Evolutionary conservation across 2,888 invertebrate genomes (phyloP).

Genomic region (Hirtodrosophila confusa): DNA sequence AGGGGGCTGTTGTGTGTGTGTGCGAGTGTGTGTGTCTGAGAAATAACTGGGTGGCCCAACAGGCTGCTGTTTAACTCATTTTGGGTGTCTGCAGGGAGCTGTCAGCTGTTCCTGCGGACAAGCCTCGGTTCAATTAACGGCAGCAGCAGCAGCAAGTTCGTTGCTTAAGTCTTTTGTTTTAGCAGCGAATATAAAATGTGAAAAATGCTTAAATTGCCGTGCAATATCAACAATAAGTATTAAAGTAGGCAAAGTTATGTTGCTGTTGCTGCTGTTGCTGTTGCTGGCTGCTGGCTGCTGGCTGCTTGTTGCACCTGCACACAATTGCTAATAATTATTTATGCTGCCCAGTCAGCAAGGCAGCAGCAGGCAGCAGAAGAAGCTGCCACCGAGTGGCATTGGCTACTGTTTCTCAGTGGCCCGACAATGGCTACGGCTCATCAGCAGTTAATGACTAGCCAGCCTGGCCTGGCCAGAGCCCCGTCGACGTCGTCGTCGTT

Average conservation of each 20-base stretch:
- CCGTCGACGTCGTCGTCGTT: slow-evolving; percentile 11
- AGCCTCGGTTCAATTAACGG: slow-evolving; percentile 39
- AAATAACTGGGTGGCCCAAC: slow-evolving; percentile 50
- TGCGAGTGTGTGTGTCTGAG: slow-evolving; percentile 26
- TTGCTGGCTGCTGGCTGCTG: slow-evolving; percentile 4
- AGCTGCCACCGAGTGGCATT: slow-evolving; percentile 59
- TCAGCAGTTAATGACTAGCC: slow-evolving; percentile 79
- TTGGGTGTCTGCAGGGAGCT: slow-evolving; percentile 12
- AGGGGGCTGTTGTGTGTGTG: slow-evolving; percentile 29
- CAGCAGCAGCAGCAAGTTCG: slow-evolving; percentile 58
- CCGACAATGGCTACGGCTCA: slow-evolving; percentile 64
- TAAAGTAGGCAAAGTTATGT: slow-evolving; percentile 64
- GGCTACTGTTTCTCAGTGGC: slow-evolving; percentile 67
- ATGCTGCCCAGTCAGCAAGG: slow-evolving; percentile 67
- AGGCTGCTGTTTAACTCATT: slow-evolving; percentile 8
- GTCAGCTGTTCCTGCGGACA: slow-evolving; percentile 27
- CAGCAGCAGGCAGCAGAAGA: slow-evolving; percentile 30
- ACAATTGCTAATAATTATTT: slow-evolving; percentile 81
- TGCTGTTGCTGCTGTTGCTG: slow-evolving; percentile 38
- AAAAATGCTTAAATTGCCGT: slow-evolving; percentile 77
- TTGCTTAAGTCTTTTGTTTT: slow-evolving; percentile 79
- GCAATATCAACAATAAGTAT: slow-evolving; percentile 75
- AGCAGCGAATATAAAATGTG: slow-evolving; percentile 58
- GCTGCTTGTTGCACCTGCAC: slow-evolving; percentile 73
- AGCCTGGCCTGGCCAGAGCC: slow-evolving; percentile 37